Conservation (phyloP, 2,113 vertebrate species). For the Tetraodon nigroviridis region DNA sequence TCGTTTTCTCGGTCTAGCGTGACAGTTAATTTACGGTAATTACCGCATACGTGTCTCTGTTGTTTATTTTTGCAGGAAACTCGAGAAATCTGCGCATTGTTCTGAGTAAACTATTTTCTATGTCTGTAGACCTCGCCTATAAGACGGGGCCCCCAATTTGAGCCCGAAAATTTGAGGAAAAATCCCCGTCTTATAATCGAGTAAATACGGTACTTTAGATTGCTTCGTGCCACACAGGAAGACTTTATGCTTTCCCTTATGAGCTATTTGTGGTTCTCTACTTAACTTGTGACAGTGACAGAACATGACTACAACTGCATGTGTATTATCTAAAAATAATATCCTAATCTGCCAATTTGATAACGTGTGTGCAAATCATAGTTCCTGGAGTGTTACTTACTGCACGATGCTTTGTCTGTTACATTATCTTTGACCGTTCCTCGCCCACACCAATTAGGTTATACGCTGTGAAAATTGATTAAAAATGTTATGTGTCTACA, state of each 20-base stretch:
- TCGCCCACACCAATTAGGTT: neutral
- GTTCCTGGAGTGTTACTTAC: constrained; percentile 1
- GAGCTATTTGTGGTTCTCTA: constrained; percentile 44
- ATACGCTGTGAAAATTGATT: constrained; percentile 28
- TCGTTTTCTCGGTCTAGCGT: too few relatives aligned
- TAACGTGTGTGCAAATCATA: constrained; percentile 3
- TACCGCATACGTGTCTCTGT: too few relatives aligned
- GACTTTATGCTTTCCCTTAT: constrained; percentile 48
- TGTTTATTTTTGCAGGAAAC: too few relatives aligned
- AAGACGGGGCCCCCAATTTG: too few relatives aligned
- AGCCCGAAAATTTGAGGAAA: too few relatives aligned
- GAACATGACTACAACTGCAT: constrained; percentile 44
- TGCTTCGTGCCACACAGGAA: constrained; percentile 39
- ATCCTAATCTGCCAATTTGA: constrained; percentile 21
- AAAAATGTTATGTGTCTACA: constrained; percentile 10
- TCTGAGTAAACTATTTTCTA: too few relatives aligned
- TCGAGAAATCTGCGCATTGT: too few relatives aligned
- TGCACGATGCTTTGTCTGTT: neutral
- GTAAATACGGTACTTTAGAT: constrained; percentile 46
- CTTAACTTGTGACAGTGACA: constrained; percentile 49
- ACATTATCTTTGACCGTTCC: neutral
- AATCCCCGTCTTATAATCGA: too few relatives aligned
- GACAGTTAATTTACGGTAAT: too few relatives aligned
- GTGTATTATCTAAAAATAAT: constrained; percentile 54
- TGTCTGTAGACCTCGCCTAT: too few relatives aligned